These are phyloP conservation scores for Noturus placidus DNA, from an alignment of 2,113 vertebrate genomes.

Conservation along the genomic window DNA sequence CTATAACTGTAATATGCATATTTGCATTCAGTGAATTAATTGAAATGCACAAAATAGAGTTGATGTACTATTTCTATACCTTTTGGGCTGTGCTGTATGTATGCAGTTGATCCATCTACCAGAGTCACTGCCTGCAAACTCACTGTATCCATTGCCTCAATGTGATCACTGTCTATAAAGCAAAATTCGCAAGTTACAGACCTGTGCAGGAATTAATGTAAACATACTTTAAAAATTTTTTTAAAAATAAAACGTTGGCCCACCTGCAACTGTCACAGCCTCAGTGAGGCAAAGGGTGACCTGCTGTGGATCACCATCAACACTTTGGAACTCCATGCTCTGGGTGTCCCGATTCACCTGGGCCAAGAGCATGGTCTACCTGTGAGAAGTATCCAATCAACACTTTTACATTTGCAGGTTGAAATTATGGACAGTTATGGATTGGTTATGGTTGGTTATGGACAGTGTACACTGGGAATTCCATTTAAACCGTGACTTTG, in stretches of 20 bases:
- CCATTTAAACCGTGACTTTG: neutral
- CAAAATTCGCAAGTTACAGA: neutral
- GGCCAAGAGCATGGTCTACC: slow-evolving; percentile 94
- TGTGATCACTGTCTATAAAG: slow-evolving; percentile 86
- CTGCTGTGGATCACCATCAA: slow-evolving; percentile 88
- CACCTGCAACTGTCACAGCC: slow-evolving; percentile 91
- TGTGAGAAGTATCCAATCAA: slow-evolving; percentile 55
- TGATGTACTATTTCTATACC: slow-evolving; percentile 62
- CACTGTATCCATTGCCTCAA: slow-evolving; percentile 94
- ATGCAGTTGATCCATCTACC: slow-evolving; percentile 94
- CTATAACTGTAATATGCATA: neutral
- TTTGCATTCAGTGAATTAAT: neutral
- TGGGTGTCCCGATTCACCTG: slow-evolving; percentile 98
- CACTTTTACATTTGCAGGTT: neutral
- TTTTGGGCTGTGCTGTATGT: slow-evolving; percentile 95
- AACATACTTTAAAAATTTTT: neutral
- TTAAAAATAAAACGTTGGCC: slow-evolving; percentile 53
- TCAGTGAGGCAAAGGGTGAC: slow-evolving; percentile 95
- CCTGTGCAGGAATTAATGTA: neutral
- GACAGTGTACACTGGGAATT: neutral
- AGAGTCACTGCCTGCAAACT: slow-evolving; percentile 96
- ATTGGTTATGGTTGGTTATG: too few species aligned
- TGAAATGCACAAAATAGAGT: neutral
- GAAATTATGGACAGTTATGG: neutral
- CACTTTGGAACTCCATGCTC: slow-evolving; percentile 96